phyloP scores from a whole-genome alignment of 2,797 vertebrate genomes.

The Sphenodon punctatus region DNA sequence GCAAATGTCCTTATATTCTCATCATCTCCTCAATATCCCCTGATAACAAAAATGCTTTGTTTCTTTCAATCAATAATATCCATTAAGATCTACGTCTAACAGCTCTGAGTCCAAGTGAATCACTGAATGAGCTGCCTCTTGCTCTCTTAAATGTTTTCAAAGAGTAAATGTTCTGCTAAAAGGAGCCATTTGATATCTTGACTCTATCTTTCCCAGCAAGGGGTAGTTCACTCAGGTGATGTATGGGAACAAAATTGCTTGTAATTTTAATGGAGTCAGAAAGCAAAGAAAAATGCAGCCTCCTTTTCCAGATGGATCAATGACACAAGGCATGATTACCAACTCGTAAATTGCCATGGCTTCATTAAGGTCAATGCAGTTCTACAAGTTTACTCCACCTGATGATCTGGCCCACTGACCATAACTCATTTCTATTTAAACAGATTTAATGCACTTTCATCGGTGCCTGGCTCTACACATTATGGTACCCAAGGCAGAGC shows the following conservation, averaged over 20 bases:
- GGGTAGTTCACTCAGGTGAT: not conserved
- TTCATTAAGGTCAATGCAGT: not conserved
- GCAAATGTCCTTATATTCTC: slow-evolving; percentile 24
- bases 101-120: slow-evolving; percentile 41
- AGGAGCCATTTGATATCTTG: slow-evolving; percentile 44
- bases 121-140: slow-evolving; percentile 52
- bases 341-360: not conserved
- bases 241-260: slow-evolving; percentile 4
- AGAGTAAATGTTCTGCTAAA: slow-evolving; percentile 47
- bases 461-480: too few relatives aligned
- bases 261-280: not conserved
- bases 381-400: not conserved
- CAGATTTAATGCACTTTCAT: accelerated
- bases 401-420: not conserved
- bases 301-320: not conserved
- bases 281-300: not conserved
- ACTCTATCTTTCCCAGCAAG: not conserved
- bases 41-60: slow-evolving; percentile 55
- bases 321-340: accelerated
- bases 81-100: slow-evolving; percentile 67
- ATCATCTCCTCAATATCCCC: slow-evolving; percentile 45
- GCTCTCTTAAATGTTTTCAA: slow-evolving; percentile 56
- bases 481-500: too few relatives aligned
- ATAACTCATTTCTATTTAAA: not conserved
- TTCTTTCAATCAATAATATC: slow-evolving; percentile 69